These are phyloP conservation scores for Petrolisthes manimaculis DNA, from an alignment of 2,888 invertebrate genomes.

Conservation along the genomic window DNA sequence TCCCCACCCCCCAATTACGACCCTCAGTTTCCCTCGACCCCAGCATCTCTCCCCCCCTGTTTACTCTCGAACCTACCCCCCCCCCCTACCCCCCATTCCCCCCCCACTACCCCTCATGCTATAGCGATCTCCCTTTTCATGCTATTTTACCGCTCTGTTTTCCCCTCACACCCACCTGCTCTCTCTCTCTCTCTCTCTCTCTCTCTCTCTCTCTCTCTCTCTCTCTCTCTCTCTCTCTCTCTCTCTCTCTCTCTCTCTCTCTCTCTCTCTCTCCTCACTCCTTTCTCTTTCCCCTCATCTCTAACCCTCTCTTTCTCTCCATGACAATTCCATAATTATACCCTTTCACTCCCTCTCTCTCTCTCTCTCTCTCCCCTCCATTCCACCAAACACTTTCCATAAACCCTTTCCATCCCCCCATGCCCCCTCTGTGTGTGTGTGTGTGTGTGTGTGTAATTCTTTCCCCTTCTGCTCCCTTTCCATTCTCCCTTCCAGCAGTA, in stretches of 20 bases:
- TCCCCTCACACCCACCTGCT: neutral
- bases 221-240: neutral
- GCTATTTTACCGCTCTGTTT: neutral
- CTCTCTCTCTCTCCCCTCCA: neutral
- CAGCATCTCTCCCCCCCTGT: too few species aligned
- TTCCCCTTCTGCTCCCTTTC: neutral
- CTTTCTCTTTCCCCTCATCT: neutral
- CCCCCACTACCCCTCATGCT: neutral
- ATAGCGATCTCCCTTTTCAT: neutral
- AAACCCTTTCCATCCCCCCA: neutral
- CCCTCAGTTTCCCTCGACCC: neutral
- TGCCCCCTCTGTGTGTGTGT: neutral
- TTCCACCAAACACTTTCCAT: neutral
- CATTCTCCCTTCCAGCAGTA: neutral
- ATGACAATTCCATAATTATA: neutral
- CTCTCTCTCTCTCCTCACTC: neutral
- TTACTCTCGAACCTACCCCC: neutral
- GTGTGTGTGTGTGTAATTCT: neutral
- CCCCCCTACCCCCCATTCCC: neutral
- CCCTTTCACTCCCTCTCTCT: neutral
- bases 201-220: conserved; percentile 16
- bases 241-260: neutral
- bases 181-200: neutral
- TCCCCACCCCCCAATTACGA: neutral
- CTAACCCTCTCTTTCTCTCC: neutral